These are phyloP conservation scores for Basileuterus tristriatus DNA, from an alignment of 2,797 vertebrate genomes.

Conservation along the genomic window DNA sequence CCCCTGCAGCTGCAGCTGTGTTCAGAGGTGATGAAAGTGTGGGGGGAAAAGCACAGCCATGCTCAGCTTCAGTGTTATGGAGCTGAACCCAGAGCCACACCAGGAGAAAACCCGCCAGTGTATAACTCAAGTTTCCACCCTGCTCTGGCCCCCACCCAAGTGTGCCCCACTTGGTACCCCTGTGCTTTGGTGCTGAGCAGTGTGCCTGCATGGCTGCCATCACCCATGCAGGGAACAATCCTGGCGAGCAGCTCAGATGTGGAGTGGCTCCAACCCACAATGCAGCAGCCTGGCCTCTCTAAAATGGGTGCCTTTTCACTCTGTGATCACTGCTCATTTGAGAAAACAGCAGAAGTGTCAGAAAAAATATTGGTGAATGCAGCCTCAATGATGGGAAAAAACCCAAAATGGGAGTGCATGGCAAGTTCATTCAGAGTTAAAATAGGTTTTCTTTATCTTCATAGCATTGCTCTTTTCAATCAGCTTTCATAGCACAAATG, in stretches of 20 bases:
- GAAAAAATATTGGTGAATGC: background rate
- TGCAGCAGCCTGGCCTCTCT: background rate
- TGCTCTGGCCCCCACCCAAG: background rate
- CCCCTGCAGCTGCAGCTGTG: background rate
- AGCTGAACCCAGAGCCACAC: background rate
- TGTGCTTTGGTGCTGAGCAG: background rate
- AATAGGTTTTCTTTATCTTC: background rate
- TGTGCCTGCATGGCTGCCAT: rapidly evolving
- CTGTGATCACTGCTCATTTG: background rate
- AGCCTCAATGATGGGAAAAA: background rate
- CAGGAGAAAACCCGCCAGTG: background rate
- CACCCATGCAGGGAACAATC: rapidly evolving
- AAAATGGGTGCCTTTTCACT: background rate
- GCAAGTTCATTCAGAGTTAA: background rate
- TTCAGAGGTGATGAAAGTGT: background rate
- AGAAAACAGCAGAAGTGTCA: background rate
- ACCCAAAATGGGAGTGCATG: rapidly evolving
- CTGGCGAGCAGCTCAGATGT: background rate
- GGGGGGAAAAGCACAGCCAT: background rate
- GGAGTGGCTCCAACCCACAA: background rate
- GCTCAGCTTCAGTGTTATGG: background rate
- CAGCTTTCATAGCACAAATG: background rate
- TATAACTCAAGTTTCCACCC: background rate
- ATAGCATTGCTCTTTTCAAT: background rate
- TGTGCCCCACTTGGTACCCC: background rate